These are phyloP conservation scores for Acromyrmex heyeri DNA, from an alignment of 1,140 invertebrate genomes.

Conservation along the genomic window DNA sequence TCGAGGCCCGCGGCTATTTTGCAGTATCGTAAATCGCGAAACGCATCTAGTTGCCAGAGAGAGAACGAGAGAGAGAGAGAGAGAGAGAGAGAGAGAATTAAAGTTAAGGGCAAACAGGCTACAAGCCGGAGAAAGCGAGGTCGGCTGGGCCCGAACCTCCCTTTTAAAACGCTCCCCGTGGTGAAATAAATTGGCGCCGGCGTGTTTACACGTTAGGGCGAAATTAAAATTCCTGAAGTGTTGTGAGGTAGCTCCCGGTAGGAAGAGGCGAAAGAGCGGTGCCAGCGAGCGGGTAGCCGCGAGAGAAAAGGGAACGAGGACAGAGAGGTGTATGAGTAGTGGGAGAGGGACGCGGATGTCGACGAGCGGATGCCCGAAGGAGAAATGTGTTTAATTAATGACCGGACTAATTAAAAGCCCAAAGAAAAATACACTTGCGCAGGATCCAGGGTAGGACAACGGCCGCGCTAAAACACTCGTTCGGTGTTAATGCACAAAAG, in stretches of 20 bases:
- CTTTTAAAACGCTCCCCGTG: conserved; percentile 74
- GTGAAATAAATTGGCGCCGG: conserved; percentile 77
- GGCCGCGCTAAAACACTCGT: conserved; percentile 66
- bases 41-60: conserved; percentile 52
- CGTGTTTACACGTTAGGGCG: conserved; percentile 77
- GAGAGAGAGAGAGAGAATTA: conserved; percentile 49
- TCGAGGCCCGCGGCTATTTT: conserved; percentile 65
- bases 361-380: conserved; percentile 50
- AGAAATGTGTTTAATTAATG: conserved; percentile 78
- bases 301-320: neutral
- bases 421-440: conserved; percentile 75
- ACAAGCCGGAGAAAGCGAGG: conserved; percentile 8
- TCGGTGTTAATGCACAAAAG: conserved; percentile 71
- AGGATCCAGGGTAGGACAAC: conserved; percentile 38
- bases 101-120: conserved; percentile 47
- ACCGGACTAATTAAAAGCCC: conserved; percentile 78
- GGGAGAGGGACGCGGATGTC: conserved; percentile 8
- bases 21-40: conserved; percentile 70
- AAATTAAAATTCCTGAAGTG: conserved; percentile 79
- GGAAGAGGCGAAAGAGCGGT: conserved; percentile 33
- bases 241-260: conserved; percentile 58
- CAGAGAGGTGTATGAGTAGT: neutral
- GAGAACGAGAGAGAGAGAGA: conserved; percentile 11
- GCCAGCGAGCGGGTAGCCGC: conserved; percentile 41
- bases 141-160: conserved; percentile 13